These are phyloP conservation scores for Entomobrya multifasciata DNA, from an alignment of 2,888 invertebrate genomes.

Conservation along the genomic window DNA sequence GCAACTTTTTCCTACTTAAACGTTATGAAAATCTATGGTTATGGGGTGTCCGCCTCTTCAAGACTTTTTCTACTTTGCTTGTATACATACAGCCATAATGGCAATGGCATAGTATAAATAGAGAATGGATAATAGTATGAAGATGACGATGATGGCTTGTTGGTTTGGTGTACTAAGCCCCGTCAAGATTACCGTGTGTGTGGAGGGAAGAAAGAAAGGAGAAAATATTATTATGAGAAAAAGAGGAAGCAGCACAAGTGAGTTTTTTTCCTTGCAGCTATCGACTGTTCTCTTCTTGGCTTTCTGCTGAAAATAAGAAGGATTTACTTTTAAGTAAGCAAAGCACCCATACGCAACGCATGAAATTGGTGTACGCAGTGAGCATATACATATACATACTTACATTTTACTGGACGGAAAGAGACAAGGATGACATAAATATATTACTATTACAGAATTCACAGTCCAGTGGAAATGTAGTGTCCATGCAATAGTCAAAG, in stretches of 20 bases:
- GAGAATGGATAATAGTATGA: too few relatives aligned
- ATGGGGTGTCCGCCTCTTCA: conserved; percentile 27
- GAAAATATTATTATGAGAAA: conserved; percentile 26
- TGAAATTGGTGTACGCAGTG: conserved; percentile 1
- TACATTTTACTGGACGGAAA: neutral
- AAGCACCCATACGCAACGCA: conserved; percentile 37
- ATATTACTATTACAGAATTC: too few relatives aligned
- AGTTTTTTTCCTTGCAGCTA: neutral
- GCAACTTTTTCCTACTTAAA: conserved; percentile 44
- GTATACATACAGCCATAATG: conserved; percentile 32
- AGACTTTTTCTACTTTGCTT: conserved; percentile 11
- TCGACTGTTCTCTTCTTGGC: neutral
- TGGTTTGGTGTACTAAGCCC: neutral
- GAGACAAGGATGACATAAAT: conserved; percentile 27
- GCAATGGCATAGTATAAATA: neutral
- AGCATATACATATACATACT: conserved; percentile 16
- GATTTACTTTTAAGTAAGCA: conserved; percentile 63
- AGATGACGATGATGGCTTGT: neutral
- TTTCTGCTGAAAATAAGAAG: conserved; percentile 11
- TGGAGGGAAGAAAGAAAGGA: neutral
- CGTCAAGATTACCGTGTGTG: conserved; percentile 34
- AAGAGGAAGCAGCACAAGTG: neutral
- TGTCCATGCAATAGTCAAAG: neutral
- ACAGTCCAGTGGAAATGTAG: conserved; percentile 3
- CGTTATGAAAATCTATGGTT: conserved; percentile 64